Base-by-base conservation (phyloP, 1,140 invertebrate genomes). In the Pseudomyrmex gracilis region DNA sequence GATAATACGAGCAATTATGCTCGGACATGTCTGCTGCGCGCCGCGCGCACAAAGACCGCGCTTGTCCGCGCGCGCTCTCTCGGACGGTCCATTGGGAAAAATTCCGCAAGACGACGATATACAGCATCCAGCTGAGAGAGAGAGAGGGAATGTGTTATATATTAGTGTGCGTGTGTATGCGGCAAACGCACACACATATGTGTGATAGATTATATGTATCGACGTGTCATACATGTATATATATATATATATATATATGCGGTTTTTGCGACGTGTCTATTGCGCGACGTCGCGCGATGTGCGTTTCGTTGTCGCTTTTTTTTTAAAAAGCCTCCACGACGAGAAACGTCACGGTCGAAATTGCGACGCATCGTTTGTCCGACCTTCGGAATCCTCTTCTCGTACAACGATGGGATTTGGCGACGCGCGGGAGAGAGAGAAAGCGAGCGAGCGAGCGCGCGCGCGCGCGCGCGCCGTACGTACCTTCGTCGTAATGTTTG, bases 401-500 rank as follows among this genome's bases (percentile, higher is more conserved):
- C 8, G 9, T 9, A 17, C 57, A 17, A 22, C 5, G 5, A 34
- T 34, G 34, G n/a, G n/a, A n/a, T 34, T 17, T 10, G n/a, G 57
- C 57, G 57, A 58, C 57, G 8, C 24, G 20, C 17, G 34, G 10
- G 17, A n/a, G n/a, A n/a, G n/a, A n/a, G n/a, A n/a, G n/a, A n/a
- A n/a, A n/a, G n/a, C n/a, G n/a, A n/a, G n/a, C n/a, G n/a, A n/a
- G n/a, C n/a, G n/a, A 34, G 34, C 34, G 34, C 34, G 34, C 34
- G 34, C 4, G n/a, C 13, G n/a, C n/a, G 5, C 5, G 10, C n/a
- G 4, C 4, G 34, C 49, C 3, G 49, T 10, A 85, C 85, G 67
- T 83, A 93, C 93, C 92, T 89, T 92, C 17, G 90, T 86, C 12
- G 87, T 88, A 66, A 93, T 92, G 60, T 93, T 92, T 57, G 91